These are phyloP conservation scores for Mixornis gularis DNA, from an alignment of 2,113 vertebrate species.

Conservation along the genomic window DNA sequence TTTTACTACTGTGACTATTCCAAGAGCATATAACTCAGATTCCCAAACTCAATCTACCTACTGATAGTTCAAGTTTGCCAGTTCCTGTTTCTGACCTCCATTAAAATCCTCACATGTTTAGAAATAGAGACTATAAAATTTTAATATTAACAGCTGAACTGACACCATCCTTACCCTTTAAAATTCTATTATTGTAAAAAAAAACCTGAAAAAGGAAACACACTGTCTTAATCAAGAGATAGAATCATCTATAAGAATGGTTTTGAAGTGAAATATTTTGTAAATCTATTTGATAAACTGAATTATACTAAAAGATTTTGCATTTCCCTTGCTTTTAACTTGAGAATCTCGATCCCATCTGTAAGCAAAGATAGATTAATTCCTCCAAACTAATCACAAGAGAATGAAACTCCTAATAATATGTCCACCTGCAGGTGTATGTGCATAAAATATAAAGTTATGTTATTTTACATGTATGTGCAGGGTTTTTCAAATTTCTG, in stretches of 20 bases:
- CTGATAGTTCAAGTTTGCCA: neutral
- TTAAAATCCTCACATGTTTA: neutral
- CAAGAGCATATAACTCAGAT: neutral
- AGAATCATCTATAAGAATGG: neutral
- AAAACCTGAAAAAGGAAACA: neutral
- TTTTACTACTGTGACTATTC: neutral
- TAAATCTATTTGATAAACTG: neutral
- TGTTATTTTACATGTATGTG: neutral
- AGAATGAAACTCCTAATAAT: neutral
- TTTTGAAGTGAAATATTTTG: neutral
- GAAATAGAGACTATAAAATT: neutral
- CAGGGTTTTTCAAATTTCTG: accelerated
- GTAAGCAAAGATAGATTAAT: neutral
- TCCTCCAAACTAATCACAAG: neutral
- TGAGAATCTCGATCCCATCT: neutral
- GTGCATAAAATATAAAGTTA: neutral
- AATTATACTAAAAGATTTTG: neutral
- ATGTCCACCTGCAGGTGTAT: neutral
- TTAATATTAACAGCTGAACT: neutral
- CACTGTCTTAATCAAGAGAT: neutral
- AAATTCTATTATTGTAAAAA: neutral
- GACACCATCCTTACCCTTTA: neutral
- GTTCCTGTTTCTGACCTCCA: neutral
- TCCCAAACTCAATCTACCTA: neutral
- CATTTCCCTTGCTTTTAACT: neutral